These are phyloP conservation scores for Cephus nigrinus DNA, from an alignment of 2,888 invertebrate species.

Conservation along the genomic window DNA sequence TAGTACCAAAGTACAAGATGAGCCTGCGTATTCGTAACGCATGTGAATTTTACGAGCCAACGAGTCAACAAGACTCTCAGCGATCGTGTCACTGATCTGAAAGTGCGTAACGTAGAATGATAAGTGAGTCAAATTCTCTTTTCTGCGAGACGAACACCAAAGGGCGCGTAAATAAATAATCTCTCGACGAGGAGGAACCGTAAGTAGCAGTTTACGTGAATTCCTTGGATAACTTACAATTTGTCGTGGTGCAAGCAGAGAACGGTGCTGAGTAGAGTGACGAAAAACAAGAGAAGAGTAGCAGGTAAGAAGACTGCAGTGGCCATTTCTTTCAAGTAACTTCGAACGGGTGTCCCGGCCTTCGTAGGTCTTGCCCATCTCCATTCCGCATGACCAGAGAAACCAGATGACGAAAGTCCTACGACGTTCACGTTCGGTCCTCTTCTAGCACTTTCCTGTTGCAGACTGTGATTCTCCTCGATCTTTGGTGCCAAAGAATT, in stretches of 20 bases:
- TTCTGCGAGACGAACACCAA: too few relatives aligned
- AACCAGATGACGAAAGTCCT: slow-evolving; percentile 48
- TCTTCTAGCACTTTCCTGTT: slow-evolving; percentile 56
- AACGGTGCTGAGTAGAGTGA: slow-evolving; percentile 76
- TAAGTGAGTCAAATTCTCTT: too few relatives aligned
- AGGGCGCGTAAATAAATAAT: too few relatives aligned
- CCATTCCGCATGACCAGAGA: slow-evolving; percentile 64
- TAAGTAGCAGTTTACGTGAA: background rate
- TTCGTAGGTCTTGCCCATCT: slow-evolving; percentile 75
- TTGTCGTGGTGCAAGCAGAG: slow-evolving; percentile 82
- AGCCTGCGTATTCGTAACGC: too few relatives aligned
- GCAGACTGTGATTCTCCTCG: slow-evolving; percentile 49
- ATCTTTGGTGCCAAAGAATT: slow-evolving; percentile 35
- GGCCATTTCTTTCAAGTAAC: slow-evolving; percentile 77
- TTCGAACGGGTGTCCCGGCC: slow-evolving; percentile 74
- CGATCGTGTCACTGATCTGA: too few relatives aligned
- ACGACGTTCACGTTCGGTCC: slow-evolving; percentile 59
- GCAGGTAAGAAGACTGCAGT: slow-evolving; percentile 79
- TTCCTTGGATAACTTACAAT: slow-evolving; percentile 73
- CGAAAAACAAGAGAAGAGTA: slow-evolving; percentile 74
- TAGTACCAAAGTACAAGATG: too few relatives aligned
- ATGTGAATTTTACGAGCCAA: too few relatives aligned
- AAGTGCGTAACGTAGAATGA: too few relatives aligned
- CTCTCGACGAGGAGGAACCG: too few relatives aligned
- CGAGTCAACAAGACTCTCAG: too few relatives aligned